phyloP scores from a whole-genome alignment of 1,140 invertebrate genomes.

The Papilio polyxenes region DNA sequence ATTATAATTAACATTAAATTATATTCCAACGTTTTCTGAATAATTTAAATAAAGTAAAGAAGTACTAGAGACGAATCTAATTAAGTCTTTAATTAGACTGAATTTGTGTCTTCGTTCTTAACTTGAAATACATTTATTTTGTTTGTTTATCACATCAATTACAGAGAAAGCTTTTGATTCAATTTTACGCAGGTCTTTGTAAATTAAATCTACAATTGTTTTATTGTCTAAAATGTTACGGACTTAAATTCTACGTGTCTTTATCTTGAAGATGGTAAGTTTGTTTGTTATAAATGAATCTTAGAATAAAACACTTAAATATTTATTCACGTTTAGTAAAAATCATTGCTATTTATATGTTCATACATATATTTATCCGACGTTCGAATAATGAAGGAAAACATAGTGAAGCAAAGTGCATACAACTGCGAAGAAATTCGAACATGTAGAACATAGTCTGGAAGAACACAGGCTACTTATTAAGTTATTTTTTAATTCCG shows the following conservation, averaged over 20 bases:
- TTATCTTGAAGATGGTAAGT: neutral
- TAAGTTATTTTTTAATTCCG: no score
- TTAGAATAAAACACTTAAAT: no score
- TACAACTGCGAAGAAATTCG: no score
- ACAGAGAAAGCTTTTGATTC: slow-evolving; percentile 21
- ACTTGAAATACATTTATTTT: slow-evolving; percentile 11
- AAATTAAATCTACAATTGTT: slow-evolving; percentile 27
- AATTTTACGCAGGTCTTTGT: slow-evolving; percentile 20
- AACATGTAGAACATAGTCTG: no score
- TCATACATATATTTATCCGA: no score
- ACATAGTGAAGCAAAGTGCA: no score
- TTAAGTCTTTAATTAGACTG: neutral
- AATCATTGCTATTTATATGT: no score
- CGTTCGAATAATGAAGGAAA: no score
- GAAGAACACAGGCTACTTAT: no score
- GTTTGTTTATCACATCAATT: slow-evolving; percentile 26
- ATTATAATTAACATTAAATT: neutral
- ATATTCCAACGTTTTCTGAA: neutral
- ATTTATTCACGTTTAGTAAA: no score
- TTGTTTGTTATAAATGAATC: neutral
- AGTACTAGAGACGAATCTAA: neutral
- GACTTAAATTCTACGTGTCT: slow-evolving; percentile 13
- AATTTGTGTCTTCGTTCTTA: neutral
- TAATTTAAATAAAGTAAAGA: neutral
- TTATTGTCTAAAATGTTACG: neutral